Evolutionary conservation across 2,888 invertebrate species (phyloP).

Genomic region (Callimorpha dominula): DNA sequence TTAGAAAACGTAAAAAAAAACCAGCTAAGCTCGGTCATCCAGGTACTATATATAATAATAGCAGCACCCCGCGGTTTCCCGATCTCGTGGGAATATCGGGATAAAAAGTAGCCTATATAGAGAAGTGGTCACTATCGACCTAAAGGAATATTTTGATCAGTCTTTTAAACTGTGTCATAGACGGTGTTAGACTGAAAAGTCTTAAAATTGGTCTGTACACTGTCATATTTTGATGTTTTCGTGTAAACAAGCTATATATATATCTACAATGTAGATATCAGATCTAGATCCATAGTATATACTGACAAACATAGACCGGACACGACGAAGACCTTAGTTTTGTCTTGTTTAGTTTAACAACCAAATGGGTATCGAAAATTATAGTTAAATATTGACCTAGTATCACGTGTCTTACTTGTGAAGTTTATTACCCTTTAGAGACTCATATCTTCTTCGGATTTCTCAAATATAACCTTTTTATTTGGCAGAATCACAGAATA

Average conservation of each 20-base stretch:
- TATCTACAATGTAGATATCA: background rate
- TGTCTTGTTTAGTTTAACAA: too few species aligned
- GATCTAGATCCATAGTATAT: background rate
- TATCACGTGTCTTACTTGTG: background rate
- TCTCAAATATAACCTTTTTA: too few species aligned
- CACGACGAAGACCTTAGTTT: background rate
- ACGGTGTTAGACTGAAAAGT: too few species aligned
- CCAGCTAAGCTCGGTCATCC: too few species aligned
- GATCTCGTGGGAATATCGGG: too few species aligned
- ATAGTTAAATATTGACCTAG: background rate
- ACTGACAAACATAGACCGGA: background rate
- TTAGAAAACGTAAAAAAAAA: too few species aligned
- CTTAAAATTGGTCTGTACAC: background rate
- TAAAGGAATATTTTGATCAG: background rate
- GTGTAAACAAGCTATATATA: background rate
- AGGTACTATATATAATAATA: too few species aligned
- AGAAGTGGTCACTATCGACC: too few species aligned
- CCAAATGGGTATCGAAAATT: slow-evolving; percentile 3
- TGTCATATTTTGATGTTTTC: background rate
- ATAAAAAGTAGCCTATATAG: too few species aligned
- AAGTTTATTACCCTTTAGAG: background rate
- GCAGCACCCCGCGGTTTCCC: too few species aligned
- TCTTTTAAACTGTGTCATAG: too few species aligned
- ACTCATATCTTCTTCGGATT: background rate
- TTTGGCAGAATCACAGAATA: too few species aligned